Evolutionary conservation across 2,888 invertebrate species (phyloP), one percentile per base, ranked within the genome.

Genomic region (Eubasilissa splendida): DNA sequence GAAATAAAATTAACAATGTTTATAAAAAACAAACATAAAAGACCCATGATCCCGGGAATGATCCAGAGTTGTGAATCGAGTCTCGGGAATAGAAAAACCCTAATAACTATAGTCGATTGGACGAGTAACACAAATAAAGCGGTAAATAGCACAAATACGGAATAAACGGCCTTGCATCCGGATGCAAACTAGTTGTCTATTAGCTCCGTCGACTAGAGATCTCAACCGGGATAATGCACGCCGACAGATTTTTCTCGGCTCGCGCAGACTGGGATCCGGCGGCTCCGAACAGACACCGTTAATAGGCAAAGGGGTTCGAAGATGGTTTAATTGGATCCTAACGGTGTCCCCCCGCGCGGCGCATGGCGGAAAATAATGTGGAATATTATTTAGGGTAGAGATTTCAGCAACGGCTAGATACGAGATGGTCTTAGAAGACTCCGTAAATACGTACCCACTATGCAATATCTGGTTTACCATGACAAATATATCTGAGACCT

Each of bases 241-340:
- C 66, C 42, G 66, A 50, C n/a, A 7, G 66, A 66, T 66, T 66
- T 42, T 66, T 66, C 66, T 42, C 66, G 10, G 33, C 9, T 68
- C 52, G 68, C 52, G 53, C 22, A 22, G 22, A 22, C 22, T 52
- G 52, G 14, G 22, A 70, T 70, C 70, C n/a, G 53, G 31, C 70
- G 10, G 33, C 14, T 50, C 70, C 70, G 31, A 70, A 70, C 70
- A 52, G 53, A n/a, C 70, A 42, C 52, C 33, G 50, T 75, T 59
- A 75, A 75, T 75, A 75, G 75, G 42, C 75, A 60, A 75, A 75
- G 75, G 75, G 56, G 59, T 75, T 59, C 58, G 75, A 22, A 75
- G 75, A 75, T 52, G 33, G 14, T 59, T 59, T 75, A 75, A 75
- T 75, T 75, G 75, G 75, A 75, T 75, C 75, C 52, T 75, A 75